phyloP scores from a whole-genome alignment of 1,140 invertebrate species.

The Melanaphis sacchari region DNA sequence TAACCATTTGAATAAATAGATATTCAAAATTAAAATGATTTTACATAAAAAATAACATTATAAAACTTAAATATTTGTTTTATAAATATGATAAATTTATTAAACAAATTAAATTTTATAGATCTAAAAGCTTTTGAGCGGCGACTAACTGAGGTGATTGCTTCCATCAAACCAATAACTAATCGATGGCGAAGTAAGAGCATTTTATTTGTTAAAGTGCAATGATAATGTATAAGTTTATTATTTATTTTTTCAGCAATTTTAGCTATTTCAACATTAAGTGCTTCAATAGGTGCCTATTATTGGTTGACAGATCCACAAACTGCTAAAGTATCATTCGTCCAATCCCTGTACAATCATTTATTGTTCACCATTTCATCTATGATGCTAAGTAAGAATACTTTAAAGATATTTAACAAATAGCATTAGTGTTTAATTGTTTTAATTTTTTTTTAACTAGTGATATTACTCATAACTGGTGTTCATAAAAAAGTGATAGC shows the following conservation, averaged over 20 bases:
- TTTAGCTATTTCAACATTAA: slow-evolving; percentile 82
- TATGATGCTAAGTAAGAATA: slow-evolving; percentile 74
- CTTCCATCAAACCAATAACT: slow-evolving; percentile 88
- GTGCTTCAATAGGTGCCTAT: slow-evolving; percentile 90
- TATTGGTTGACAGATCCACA: slow-evolving; percentile 93
- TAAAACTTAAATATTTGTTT: neutral
- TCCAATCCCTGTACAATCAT: slow-evolving; percentile 92
- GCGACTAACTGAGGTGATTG: slow-evolving; percentile 94
- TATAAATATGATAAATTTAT: neutral
- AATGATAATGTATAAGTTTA: neutral
- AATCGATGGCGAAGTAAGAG: slow-evolving; percentile 89
- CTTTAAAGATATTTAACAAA: neutral
- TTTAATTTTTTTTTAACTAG: slow-evolving; percentile 67
- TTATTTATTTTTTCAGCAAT: slow-evolving; percentile 74
- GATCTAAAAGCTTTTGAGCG: slow-evolving; percentile 97
- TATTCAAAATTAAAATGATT: neutral
- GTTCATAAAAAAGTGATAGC: slow-evolving; percentile 95
- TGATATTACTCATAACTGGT: slow-evolving; percentile 87
- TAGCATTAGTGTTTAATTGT: neutral
- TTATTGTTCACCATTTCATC: slow-evolving; percentile 95
- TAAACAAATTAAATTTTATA: slow-evolving; percentile 66
- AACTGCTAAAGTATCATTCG: slow-evolving; percentile 84
- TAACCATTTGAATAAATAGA: neutral
- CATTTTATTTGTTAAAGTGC: neutral
- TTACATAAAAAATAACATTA: neutral